Percentiles rank a stretch among this genome's conserved stretches.
phyloP scores from a whole-genome alignment of 2,888 invertebrate genomes.

The Nomada fucata region DNA sequence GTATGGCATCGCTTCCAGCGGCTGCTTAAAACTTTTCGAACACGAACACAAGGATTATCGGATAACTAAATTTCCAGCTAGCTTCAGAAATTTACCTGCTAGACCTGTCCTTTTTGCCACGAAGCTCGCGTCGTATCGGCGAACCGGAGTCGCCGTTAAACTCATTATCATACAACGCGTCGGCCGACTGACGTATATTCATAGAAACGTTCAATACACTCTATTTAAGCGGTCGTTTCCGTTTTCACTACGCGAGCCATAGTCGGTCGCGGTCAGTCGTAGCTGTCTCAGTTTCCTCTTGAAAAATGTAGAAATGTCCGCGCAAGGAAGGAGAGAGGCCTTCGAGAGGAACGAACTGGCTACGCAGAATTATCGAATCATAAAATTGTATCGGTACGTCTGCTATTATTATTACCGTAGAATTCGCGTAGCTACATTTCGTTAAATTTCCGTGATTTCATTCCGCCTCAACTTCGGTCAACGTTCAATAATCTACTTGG shows the following conservation, averaged over 20 bases:
- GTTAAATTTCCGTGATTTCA: too few species aligned
- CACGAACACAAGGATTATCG: not conserved
- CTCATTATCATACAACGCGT: constrained; percentile 35
- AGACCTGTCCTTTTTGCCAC: not conserved
- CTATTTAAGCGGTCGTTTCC: not conserved
- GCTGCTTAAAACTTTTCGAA: constrained; percentile 21
- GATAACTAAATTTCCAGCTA: constrained; percentile 21
- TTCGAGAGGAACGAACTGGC: too few species aligned
- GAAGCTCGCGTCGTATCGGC: constrained; percentile 7
- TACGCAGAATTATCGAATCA: too few species aligned
- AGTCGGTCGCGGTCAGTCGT: too few species aligned
- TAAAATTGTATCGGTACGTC: too few species aligned
- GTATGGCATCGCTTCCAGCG: constrained; percentile 15
- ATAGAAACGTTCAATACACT: not conserved
- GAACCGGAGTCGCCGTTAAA: not conserved
- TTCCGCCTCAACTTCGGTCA: too few species aligned
- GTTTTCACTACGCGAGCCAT: not conserved
- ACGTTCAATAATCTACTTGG: too few species aligned
- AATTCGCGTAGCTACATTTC: too few species aligned
- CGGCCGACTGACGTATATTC: constrained; percentile 6
- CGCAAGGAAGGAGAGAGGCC: too few species aligned
- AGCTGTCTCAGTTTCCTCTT: too few species aligned
- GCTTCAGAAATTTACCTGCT: constrained; percentile 16
- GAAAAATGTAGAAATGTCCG: too few species aligned
- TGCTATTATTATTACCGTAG: too few species aligned